Base-by-base conservation (phyloP, 2,797 vertebrate species). In the Myripristis jacobus region DNA sequence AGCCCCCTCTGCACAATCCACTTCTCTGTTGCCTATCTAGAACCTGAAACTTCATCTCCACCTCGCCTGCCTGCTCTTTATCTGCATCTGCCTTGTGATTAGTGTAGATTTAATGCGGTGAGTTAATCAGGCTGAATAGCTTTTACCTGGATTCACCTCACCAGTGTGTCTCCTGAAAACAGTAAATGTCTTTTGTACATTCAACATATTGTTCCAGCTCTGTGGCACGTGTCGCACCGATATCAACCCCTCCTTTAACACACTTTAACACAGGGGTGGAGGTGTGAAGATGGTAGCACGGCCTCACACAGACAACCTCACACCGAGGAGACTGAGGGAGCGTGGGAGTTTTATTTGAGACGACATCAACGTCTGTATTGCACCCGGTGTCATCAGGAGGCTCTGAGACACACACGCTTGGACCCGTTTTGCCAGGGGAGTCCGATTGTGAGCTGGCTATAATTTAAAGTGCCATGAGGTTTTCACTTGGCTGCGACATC, bases 131-230 rank as follows among this genome's bases (percentile, higher is more conserved):
- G 34, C 2, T 11, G 11, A 2, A 2, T 12, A 12, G 34, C 34
- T 12, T 36, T 36, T 7, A 36, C 2, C 34, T 36, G 34, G 34
- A 36, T 36, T 12, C 34, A 12, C 9, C 9, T 36, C 34, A 36
- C 8, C 29, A 31, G 29, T 31, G 29, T 4, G 8, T 8, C 8
- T 31, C 29, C 4, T 36, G 29, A 31, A 31, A 31, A 31, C 29
- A 5, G 29, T 4, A 3, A 36, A 11, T 12, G 6, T 36, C 34
- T 12, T 12, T 36, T 31, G 29, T 31, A 31, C 5, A 7, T 31
- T 31, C 29, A 31, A 4, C 8, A 7, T 56, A 73, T 21, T 60
- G 36, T 66, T 67, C 66, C 71, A 51, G 64, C 73, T 22, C 61
- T 19, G 47, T 54, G 51, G 57, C 9, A 43, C 1, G 2, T 57